phyloP scores from a whole-genome alignment of 2,797 vertebrate species.

The Pseudotriccus pelzelni region DNA sequence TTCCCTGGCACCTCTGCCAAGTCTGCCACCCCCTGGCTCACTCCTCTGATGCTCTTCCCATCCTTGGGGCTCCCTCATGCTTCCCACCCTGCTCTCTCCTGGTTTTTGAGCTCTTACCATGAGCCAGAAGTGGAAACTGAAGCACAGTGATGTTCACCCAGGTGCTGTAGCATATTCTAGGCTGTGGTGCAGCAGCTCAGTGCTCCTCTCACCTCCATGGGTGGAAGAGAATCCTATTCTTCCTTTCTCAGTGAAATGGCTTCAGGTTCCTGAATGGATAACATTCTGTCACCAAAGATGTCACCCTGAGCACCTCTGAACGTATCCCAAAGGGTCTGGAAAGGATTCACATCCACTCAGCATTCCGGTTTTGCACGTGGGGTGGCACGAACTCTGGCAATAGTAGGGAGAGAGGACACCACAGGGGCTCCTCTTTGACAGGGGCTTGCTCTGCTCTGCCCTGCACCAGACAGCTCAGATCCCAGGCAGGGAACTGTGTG shows the following conservation, averaged over 20 bases:
- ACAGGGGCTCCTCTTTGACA: background rate
- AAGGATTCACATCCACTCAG: background rate
- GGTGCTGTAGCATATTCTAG: background rate
- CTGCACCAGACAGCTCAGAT: background rate
- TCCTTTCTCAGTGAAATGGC: background rate
- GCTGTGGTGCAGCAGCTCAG: background rate
- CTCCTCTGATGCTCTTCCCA: background rate
- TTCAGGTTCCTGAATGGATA: background rate
- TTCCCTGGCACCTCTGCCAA: background rate
- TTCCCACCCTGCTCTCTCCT: background rate
- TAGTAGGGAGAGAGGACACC: background rate
- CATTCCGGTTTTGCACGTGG: fast-evolving
- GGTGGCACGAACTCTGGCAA: background rate
- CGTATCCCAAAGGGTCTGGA: background rate
- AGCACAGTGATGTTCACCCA: background rate
- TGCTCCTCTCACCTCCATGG: background rate
- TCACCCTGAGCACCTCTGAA: background rate
- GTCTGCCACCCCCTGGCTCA: background rate
- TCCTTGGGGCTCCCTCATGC: background rate
- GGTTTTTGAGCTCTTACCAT: fast-evolving
- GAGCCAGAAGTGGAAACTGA: background rate
- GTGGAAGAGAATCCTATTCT: background rate
- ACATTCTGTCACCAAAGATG: background rate
- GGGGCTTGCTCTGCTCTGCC: background rate
- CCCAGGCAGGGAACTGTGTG: background rate